Evolutionary conservation across 2,797 vertebrate species (phyloP), one percentile per base, ranked within the genome.

Genomic region (Australoheros facetus): DNA sequence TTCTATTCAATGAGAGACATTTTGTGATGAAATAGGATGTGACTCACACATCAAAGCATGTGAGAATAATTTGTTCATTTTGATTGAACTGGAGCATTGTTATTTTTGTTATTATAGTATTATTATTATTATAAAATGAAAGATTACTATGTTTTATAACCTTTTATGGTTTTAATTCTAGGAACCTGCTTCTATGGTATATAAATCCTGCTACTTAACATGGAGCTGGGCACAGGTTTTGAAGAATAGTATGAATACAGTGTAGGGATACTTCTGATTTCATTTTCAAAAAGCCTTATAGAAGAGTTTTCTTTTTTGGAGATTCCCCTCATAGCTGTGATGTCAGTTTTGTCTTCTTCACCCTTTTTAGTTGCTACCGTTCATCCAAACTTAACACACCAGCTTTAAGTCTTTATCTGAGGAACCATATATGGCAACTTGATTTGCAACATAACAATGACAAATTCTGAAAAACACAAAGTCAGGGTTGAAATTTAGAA

Each of bases 21-120:
- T 66, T 72, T 62, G 53, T 59, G 42, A 34, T 39, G 7, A 71
- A 82, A 84, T 80, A 32, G 78, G 64, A 62, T 62, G 42, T 55
- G 77, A 81, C 75, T 58, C 62, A 48, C 57, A 75, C 30, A 59
- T n/a, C 17, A 56, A 74, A 81, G 34, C 80, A 73, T 53, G 5
- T 73, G 19, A 64, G 7, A 79, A 53, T 45, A 56, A 26, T 77
- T 51, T 56, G 13, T 34, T 80, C 55, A 37, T n/a, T 30, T 28
- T 72, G 23, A 72, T 28, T 13, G 45, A 59, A 13, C 53, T 70
- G 3, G 64, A 10, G 5, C 17, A n/a, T 51, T 51, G 26, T 69
- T 69, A 51, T 69, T 69, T 26, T 69, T 1, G 26, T 26, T 3
- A 16, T 17, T 42, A 48, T 2, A 48, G 6, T 17, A 45, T 5